phyloP scores from a whole-genome alignment of 2,888 invertebrate genomes.

The Lasioglossum vierecki region DNA sequence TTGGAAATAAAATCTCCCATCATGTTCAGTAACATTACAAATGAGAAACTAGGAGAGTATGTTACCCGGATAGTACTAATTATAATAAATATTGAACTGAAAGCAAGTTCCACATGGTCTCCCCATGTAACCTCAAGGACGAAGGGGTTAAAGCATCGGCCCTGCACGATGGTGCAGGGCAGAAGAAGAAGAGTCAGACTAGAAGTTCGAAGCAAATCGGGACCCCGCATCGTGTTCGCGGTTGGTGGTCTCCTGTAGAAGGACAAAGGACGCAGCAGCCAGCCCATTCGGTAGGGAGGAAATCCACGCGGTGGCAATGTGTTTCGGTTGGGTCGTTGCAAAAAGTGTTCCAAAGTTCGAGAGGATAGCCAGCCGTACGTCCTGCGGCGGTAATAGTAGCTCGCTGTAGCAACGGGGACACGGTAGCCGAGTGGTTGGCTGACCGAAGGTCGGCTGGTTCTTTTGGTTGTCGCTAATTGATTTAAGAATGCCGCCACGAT shows the following conservation, averaged over 20 bases:
- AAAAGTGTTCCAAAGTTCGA: constrained; percentile 64
- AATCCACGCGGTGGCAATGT: constrained; percentile 39
- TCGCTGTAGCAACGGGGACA: constrained; percentile 56
- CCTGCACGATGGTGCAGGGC: neutral
- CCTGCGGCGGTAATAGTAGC: constrained; percentile 58
- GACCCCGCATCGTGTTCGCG: constrained; percentile 40
- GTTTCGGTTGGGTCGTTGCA: constrained; percentile 51
- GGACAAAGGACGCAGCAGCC: constrained; percentile 58
- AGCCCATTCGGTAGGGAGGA: constrained; percentile 58
- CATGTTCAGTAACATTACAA: too few species aligned
- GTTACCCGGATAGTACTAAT: too few species aligned
- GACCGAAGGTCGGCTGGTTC: constrained; percentile 81
- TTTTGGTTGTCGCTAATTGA: constrained; percentile 79
- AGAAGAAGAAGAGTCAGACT: constrained; percentile 2
- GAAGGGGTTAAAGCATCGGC: neutral
- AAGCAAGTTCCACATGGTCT: neutral
- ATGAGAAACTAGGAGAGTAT: too few species aligned
- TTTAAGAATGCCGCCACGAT: constrained; percentile 74
- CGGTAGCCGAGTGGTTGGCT: constrained; percentile 70
- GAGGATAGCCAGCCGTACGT: constrained; percentile 45
- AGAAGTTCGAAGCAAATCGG: constrained; percentile 47
- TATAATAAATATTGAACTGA: neutral
- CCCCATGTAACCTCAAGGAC: neutral
- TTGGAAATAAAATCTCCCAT: too few species aligned
- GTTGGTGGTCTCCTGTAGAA: constrained; percentile 54